These are phyloP conservation scores for Copsychus sechellarum DNA, from an alignment of 2,113 vertebrate species.

Conservation along the genomic window DNA sequence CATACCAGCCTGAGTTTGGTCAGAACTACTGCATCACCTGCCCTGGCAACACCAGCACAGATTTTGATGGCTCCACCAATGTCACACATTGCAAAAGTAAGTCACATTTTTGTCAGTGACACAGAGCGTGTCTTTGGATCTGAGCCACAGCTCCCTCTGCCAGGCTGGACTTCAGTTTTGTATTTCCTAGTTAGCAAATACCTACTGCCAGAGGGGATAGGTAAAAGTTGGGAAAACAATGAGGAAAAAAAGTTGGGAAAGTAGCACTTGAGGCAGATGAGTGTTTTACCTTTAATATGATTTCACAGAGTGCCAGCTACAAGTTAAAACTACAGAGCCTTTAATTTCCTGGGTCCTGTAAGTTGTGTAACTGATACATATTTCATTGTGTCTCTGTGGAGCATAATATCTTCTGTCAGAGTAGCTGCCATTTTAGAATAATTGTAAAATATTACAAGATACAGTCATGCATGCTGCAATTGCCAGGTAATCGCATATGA, in stretches of 20 bases:
- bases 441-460: not conserved
- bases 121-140: not conserved
- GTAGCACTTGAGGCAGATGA: not conserved
- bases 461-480: not conserved
- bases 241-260: not conserved
- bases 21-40: conserved; percentile 82
- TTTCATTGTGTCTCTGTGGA: not conserved
- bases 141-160: not conserved
- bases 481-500: not conserved
- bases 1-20: conserved; percentile 83
- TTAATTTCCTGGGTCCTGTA: not conserved
- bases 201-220: not conserved
- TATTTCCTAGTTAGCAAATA: not conserved
- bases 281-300: not conserved
- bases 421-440: not conserved
- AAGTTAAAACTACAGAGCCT: not conserved
- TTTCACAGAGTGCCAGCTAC: not conserved
- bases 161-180: not conserved
- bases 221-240: not conserved
- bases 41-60: conserved; percentile 83
- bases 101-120: not conserved
- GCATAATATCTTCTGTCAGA: not conserved
- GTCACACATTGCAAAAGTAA: conserved; percentile 84
- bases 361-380: not conserved
- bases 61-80: conserved; percentile 84